phyloP scores from a whole-genome alignment of 1,140 invertebrate species.

The Pseudoatta argentina region DNA sequence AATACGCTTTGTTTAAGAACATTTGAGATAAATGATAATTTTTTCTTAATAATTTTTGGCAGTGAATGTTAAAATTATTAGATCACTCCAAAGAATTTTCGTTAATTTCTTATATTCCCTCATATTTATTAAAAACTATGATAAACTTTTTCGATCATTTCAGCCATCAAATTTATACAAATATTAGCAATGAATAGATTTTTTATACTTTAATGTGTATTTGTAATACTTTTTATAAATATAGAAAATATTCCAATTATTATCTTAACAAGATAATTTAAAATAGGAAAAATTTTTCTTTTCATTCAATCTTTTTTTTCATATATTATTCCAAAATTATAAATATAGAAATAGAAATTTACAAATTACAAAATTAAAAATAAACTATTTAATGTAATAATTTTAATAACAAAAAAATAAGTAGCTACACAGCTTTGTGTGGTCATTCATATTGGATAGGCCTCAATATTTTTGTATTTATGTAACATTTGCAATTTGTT shows the following conservation, averaged over 20 bases:
- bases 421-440: not conserved
- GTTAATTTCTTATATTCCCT: not conserved
- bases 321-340: not conserved
- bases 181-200: not conserved
- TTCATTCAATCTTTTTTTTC: not conserved
- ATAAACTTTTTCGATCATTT: not conserved
- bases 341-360: constrained; percentile 15
- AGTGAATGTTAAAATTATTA: constrained; percentile 1
- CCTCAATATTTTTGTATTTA: constrained; percentile 3
- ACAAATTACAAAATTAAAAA: not conserved
- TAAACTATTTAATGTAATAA: not conserved
- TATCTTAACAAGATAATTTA: not conserved
- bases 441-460: not conserved
- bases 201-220: not conserved
- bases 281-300: not conserved
- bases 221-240: not conserved
- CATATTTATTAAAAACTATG: not conserved
- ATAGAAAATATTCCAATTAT: not conserved
- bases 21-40: constrained; percentile 13
- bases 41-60: not conserved
- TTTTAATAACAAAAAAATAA: not conserved
- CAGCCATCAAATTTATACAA: constrained; percentile 7
- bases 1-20: not conserved
- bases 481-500: not conserved
- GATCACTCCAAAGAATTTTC: not conserved